Percentiles rank a stretch among this genome's conserved stretches.
Conservation (phyloP, 2,888 invertebrate genomes). For the Megaustenia siamemsis region DNA sequence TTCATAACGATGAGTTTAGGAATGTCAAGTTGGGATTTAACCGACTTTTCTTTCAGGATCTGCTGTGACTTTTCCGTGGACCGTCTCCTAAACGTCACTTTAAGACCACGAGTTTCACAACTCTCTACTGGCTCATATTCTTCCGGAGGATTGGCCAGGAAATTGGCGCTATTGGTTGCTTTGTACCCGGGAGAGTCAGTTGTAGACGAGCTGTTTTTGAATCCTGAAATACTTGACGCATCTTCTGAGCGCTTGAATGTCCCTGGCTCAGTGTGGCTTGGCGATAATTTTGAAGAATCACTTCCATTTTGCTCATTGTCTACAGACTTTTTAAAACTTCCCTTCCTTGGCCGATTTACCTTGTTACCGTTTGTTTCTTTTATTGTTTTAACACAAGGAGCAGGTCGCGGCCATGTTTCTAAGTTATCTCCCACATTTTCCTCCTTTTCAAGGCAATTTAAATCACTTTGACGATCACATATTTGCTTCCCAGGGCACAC, state of each 20-base stretch:
- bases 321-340: not conserved
- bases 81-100: slow-evolving; percentile 45
- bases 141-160: not conserved
- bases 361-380: not conserved
- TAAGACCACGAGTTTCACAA: slow-evolving; percentile 43
- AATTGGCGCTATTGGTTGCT: not conserved
- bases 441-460: not conserved
- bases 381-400: not conserved
- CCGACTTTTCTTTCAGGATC: not conserved
- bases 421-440: not conserved
- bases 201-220: not conserved
- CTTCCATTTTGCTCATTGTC: too few relatives aligned
- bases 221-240: too few relatives aligned
- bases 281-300: not conserved
- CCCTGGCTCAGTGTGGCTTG: not conserved
- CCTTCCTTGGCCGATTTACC: not conserved
- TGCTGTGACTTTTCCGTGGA: slow-evolving; percentile 33
- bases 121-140: slow-evolving; percentile 46
- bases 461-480: not conserved
- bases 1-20: slow-evolving; percentile 42
- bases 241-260: not conserved
- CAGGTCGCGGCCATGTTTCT: not conserved
- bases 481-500: too few relatives aligned
- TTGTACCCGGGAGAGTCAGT: not conserved
- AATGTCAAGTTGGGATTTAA: not conserved